A percentile compares a stretch with the other conserved stretches of the same genome.
These are phyloP conservation scores for Trichogramma evanescens DNA, from an alignment of 2,888 invertebrate species.

Conservation along the genomic window DNA sequence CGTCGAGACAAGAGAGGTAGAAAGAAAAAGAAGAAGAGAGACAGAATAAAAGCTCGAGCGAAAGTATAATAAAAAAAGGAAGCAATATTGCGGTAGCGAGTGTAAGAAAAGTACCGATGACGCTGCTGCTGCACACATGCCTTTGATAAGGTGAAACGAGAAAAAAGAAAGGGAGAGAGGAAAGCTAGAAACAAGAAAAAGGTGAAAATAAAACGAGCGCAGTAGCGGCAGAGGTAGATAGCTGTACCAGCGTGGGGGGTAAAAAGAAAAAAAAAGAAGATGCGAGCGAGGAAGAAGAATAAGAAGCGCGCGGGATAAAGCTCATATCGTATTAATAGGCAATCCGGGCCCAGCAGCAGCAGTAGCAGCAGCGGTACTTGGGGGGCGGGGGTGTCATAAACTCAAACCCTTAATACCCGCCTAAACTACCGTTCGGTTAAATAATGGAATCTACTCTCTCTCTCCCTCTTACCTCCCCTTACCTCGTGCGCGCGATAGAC, in stretches of 20 bases:
- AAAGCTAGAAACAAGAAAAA: not conserved
- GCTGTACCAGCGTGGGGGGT: constrained; percentile 20
- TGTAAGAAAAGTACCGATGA: not conserved
- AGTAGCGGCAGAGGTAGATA: not conserved
- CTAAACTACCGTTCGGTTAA: constrained; percentile 47
- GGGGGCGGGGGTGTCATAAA: constrained; percentile 47
- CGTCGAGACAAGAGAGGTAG: not conserved
- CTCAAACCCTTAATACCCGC: constrained; percentile 48
- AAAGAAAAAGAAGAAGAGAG: not conserved
- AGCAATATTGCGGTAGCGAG: not conserved
- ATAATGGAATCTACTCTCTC: constrained; percentile 45
- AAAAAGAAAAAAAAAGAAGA: constrained; percentile 12
- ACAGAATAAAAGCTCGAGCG: not conserved
- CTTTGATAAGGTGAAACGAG: not conserved
- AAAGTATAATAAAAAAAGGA: not conserved
- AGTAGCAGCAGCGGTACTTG: not conserved
- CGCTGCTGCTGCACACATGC: not conserved
- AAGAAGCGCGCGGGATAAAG: constrained; percentile 33
- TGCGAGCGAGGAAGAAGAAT: constrained; percentile 16
- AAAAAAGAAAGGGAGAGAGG: not conserved
- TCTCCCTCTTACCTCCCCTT: constrained; percentile 27
- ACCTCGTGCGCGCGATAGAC: constrained; percentile 11
- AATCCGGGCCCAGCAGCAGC: constrained; percentile 37
- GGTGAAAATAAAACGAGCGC: constrained; percentile 8
- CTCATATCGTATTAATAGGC: constrained; percentile 50